Base-by-base conservation (phyloP, 2,797 vertebrate genomes). In the Nyctibius grandis region DNA sequence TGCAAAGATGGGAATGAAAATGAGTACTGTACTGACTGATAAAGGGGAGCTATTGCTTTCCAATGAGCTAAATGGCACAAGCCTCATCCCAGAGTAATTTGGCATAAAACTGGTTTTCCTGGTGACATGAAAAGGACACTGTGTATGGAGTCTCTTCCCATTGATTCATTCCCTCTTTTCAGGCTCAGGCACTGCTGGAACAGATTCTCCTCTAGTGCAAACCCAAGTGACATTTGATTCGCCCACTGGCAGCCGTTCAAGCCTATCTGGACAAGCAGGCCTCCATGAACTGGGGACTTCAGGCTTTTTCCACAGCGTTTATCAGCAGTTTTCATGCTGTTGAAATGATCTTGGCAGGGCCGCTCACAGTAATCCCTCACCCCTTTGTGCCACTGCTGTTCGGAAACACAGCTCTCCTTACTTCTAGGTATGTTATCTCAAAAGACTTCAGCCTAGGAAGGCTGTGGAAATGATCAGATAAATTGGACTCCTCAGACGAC, bases 241-340 rank as follows among this genome's bases (percentile, higher is more conserved):
- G 93, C 75, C 75, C 48, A 6, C 85, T 97, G 96, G 97, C 96
- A 97, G 94, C 63, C 12, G 8, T 91, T 96, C 96, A 97, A 77
- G 90, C 86, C 96, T 97, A 96, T 97, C 96, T 97, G 95, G 96
- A 90, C 56, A 91, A 91, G 88, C 97, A 97, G 94, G 72, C 85
- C 74, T 91, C 65, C 3, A 2, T 91, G 91, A 96, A 96, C 47
- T 69, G 76, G 96, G 88, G 70, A 93, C 83, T 91, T 94, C 73
- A 89, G 45, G 33, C 69, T 93, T 86, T 93, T 95, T 85, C 75
- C 42, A 22, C 54, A 19, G 70, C 4, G 22, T 97, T 97, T 97
- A 97, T 98, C 97, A 97, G 96, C 16, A 25, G 54, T 95, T 97
- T 96, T 95, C 97, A 98, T 86, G 92, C 70, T 92, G 89, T 74